Conservation (phyloP, 2,113 vertebrate genomes). For the Malurus alboscapulatus region DNA sequence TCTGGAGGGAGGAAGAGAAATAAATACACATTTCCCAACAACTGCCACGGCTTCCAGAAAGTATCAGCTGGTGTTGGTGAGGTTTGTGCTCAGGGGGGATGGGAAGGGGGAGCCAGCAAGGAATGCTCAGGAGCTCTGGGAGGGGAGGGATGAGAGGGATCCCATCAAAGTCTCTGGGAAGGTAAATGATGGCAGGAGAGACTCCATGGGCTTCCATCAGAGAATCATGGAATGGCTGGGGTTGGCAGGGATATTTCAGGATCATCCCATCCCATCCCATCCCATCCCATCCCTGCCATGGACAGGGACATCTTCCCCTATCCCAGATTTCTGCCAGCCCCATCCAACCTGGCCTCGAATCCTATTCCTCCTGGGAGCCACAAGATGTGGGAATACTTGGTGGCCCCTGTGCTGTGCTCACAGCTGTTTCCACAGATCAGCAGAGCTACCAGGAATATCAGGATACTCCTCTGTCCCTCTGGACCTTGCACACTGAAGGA, state of each 20-base stretch:
- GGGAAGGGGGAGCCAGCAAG: background rate
- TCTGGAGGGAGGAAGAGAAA: constrained; percentile 27
- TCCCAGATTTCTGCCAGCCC: background rate
- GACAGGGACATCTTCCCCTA: no score
- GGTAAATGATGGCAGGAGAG: background rate
- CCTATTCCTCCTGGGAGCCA: background rate
- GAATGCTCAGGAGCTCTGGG: background rate
- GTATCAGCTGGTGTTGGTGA: background rate
- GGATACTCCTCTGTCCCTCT: background rate
- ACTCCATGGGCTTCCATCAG: background rate
- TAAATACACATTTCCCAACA: constrained; percentile 26
- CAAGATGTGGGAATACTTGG: background rate
- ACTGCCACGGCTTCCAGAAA: constrained; percentile 17
- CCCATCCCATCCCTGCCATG: background rate
- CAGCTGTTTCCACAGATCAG: background rate
- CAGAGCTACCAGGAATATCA: background rate
- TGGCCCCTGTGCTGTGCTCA: background rate
- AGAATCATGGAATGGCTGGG: background rate
- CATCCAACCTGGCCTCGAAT: background rate
- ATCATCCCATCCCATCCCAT: background rate
- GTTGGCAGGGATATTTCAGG: background rate
- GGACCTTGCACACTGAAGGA: background rate
- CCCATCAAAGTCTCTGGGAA: background rate
- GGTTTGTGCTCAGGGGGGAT: background rate
- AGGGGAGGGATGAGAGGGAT: background rate